phyloP scores from a whole-genome alignment of 1,140 invertebrate genomes.

The Lucilia cuprina region DNA sequence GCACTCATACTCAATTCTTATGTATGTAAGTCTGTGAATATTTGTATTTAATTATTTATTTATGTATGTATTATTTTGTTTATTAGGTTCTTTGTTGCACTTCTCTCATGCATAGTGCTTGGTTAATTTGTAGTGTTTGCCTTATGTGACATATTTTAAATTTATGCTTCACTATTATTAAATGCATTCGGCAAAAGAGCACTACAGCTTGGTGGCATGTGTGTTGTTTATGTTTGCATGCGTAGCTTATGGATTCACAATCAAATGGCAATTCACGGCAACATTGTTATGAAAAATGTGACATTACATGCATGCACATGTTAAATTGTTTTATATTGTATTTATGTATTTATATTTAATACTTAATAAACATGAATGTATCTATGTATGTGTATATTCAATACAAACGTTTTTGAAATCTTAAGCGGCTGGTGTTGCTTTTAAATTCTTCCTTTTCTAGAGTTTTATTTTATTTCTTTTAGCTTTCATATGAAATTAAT shows the following conservation, averaged over 20 bases:
- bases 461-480: neutral
- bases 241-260: neutral
- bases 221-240: neutral
- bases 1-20: no score
- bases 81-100: neutral
- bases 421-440: constrained; percentile 8
- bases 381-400: neutral
- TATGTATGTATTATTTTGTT: no score
- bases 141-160: constrained; percentile 28
- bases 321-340: constrained; percentile 15
- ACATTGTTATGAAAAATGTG: constrained; percentile 25
- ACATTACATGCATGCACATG: constrained; percentile 18
- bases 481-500: constrained; percentile 19
- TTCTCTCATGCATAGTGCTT: neutral
- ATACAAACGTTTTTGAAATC: neutral
- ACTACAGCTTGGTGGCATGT: neutral
- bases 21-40: no score
- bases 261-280: neutral
- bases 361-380: no score
- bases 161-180: constrained; percentile 22
- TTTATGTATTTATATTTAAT: no score
- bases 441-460: neutral
- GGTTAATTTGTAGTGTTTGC: constrained; percentile 28
- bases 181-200: neutral
- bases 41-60: no score